A percentile compares a stretch with the other conserved stretches of the same genome.
phyloP scores from a whole-genome alignment of 2,888 invertebrate species.

The Ornithoptera alexandrae region DNA sequence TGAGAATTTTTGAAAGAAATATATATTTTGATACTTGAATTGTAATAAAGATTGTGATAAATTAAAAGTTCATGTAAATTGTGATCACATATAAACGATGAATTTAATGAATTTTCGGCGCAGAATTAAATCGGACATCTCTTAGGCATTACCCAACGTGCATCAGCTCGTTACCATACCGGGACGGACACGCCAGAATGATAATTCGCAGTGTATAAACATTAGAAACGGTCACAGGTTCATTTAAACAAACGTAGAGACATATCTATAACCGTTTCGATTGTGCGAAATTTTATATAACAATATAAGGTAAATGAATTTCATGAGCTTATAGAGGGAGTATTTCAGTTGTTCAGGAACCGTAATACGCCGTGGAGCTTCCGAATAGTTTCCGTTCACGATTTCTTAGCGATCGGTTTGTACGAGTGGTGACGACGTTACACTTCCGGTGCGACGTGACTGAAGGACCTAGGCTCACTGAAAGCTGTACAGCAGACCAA shows the following conservation, averaged over 20 bases:
- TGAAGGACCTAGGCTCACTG: no score
- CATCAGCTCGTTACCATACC: background rate
- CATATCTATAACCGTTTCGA: slow-evolving; percentile 33
- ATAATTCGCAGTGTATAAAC: slow-evolving; percentile 27
- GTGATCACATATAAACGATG: slow-evolving; percentile 22
- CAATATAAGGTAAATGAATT: slow-evolving; percentile 29
- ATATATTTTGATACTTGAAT: slow-evolving; percentile 31
- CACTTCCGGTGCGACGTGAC: no score
- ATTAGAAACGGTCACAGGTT: slow-evolving; percentile 20
- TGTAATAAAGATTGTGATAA: slow-evolving; percentile 28
- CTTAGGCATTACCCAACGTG: slow-evolving; percentile 26
- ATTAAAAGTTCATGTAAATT: slow-evolving; percentile 13
- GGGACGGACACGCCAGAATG: slow-evolving; percentile 24
- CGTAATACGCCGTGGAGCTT: slow-evolving; percentile 27
- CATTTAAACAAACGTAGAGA: slow-evolving; percentile 10
- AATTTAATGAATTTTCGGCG: slow-evolving; percentile 28
- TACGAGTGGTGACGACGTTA: no score
- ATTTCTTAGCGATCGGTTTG: slow-evolving; percentile 40
- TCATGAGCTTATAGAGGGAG: slow-evolving; percentile 29
- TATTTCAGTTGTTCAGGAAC: slow-evolving; percentile 16
- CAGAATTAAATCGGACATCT: slow-evolving; percentile 33
- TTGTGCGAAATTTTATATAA: slow-evolving; percentile 31
- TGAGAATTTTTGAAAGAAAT: slow-evolving; percentile 26
- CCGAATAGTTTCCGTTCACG: slow-evolving; percentile 35
- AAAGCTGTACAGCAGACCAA: slow-evolving; percentile 36